phyloP scores from a whole-genome alignment of 2,113 vertebrate genomes.

The Neolamprologus brichardi region DNA sequence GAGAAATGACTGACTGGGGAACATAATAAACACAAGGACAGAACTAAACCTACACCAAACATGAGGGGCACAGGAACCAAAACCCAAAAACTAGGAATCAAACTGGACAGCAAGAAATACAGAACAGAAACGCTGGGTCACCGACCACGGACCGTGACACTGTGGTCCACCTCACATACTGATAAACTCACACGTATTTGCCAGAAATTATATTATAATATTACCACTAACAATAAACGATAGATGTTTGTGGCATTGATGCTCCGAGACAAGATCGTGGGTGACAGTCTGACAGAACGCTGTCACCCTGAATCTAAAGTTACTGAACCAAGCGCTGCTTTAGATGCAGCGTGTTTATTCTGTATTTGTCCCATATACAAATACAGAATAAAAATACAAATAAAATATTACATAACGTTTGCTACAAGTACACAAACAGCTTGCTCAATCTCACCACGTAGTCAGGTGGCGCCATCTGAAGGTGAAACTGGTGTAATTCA shows the following conservation, averaged over 20 bases:
- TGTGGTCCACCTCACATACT: neutral
- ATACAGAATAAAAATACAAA: neutral
- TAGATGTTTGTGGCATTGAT: neutral
- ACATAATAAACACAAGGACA: neutral
- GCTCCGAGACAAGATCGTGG: neutral
- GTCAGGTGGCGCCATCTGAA: neutral
- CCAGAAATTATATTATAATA: neutral
- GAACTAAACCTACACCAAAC: rapidly evolving
- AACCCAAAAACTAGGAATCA: neutral
- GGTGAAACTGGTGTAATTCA: neutral
- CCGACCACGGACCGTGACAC: neutral
- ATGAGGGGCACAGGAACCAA: rapidly evolving
- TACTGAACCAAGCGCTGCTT: neutral
- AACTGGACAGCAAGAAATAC: rapidly evolving
- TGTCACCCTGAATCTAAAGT: rapidly evolving
- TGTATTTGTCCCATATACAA: neutral
- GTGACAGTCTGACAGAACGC: neutral
- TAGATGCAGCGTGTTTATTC: neutral
- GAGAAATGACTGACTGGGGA: neutral
- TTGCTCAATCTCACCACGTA: rapidly evolving
- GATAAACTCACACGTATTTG: rapidly evolving
- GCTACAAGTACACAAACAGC: neutral
- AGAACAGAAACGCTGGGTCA: neutral
- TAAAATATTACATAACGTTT: neutral
- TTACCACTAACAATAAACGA: neutral